Conservation (phyloP, 2,888 invertebrate genomes). For the Agelastica alni region DNA sequence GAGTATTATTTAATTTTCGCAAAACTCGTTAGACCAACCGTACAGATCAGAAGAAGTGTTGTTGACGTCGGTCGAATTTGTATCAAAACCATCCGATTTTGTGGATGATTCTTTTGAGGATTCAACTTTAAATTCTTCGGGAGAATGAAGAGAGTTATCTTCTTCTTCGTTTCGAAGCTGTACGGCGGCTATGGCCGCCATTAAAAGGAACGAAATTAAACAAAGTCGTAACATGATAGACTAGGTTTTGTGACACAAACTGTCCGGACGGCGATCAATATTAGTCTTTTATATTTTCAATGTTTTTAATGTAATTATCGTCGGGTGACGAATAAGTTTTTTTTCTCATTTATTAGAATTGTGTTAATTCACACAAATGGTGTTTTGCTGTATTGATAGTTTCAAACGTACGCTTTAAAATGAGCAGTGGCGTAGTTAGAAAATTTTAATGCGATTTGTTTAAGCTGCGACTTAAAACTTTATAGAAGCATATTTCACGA, state of each 20-base stretch:
- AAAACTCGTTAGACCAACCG: neutral
- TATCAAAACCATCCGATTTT: neutral
- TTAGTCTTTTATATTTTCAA: conserved; percentile 29
- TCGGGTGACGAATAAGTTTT: conserved; percentile 27
- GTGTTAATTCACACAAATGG: conserved; percentile 13
- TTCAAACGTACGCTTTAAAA: no score
- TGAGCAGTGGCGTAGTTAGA: no score
- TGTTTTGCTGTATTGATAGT: neutral
- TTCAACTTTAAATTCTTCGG: conserved; percentile 17
- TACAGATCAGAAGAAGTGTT: neutral
- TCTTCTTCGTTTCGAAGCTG: conserved; percentile 15
- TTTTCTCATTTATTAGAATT: conserved; percentile 13
- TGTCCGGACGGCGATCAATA: conserved; percentile 16
- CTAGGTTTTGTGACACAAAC: conserved; percentile 17
- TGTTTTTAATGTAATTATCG: conserved; percentile 35
- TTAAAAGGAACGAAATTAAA: conserved; percentile 5
- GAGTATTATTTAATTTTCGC: neutral
- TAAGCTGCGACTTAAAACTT: no score
- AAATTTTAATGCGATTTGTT: no score
- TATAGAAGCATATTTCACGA: no score
- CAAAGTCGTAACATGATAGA: conserved; percentile 23
- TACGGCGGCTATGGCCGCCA: conserved; percentile 12
- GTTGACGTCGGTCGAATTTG: neutral
- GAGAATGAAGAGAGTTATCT: neutral
- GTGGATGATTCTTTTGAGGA: neutral